A percentile compares a stretch with the other conserved stretches of the same genome.
Conservation (phyloP, 2,113 vertebrate species). For the Xenotilapia flavipinnis region DNA sequence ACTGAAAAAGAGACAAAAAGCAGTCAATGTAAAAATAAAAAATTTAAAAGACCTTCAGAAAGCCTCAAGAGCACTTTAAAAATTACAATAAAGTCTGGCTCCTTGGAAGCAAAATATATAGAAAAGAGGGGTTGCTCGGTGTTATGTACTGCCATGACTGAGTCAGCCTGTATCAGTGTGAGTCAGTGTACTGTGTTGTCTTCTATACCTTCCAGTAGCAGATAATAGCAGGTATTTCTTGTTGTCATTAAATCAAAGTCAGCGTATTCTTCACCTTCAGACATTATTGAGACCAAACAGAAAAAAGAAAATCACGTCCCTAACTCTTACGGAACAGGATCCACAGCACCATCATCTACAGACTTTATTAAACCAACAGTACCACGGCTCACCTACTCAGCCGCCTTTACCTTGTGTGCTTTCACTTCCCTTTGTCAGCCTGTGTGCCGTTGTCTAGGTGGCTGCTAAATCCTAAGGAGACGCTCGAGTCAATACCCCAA, state of each 20-base stretch:
- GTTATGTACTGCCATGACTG: neutral
- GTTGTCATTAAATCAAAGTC: neutral
- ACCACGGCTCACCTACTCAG: neutral
- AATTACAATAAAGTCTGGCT: neutral
- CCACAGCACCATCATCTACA: neutral
- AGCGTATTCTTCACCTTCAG: neutral
- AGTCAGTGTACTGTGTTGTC: neutral
- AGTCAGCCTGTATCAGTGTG: neutral
- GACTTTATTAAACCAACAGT: neutral
- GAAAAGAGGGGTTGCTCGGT: neutral
- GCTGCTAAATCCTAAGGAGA: neutral
- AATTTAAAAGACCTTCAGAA: neutral
- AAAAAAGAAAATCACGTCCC: neutral
- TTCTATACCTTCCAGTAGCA: neutral
- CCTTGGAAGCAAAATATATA: neutral
- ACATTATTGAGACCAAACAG: neutral
- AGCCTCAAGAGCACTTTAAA: neutral
- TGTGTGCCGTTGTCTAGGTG: slow-evolving; percentile 36
- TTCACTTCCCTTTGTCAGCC: neutral
- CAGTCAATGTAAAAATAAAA: neutral
- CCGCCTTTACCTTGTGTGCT: neutral
- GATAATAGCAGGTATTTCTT: neutral
- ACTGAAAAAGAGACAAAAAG: neutral
- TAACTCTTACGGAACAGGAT: neutral
- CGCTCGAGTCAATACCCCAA: slow-evolving; percentile 4